Conservation (phyloP, 92 coral and sea anemone species). For the Epizoanthus stellaris region DNA sequence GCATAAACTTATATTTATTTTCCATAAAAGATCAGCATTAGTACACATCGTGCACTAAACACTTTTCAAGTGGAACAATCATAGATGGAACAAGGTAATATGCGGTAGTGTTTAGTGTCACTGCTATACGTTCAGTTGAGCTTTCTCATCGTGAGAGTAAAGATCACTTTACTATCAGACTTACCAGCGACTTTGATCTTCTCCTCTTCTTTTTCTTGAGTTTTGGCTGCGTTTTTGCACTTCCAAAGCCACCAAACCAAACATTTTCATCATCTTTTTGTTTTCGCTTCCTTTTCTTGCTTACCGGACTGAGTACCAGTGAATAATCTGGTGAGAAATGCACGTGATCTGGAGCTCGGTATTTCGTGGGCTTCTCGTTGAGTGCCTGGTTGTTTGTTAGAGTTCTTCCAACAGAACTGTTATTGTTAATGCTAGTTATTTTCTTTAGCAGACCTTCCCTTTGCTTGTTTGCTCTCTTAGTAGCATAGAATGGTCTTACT, state of each 20-base stretch:
- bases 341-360: conserved; percentile 5
- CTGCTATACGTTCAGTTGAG: neutral
- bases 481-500: neutral
- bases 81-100: neutral
- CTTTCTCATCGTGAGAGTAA: no score
- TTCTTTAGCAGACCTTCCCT: neutral
- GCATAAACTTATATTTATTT: no score
- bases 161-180: neutral
- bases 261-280: neutral
- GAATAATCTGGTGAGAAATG: conserved; percentile 11
- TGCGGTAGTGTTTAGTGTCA: neutral
- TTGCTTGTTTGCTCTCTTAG: neutral
- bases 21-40: no score
- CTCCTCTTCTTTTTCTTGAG: neutral
- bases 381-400: neutral
- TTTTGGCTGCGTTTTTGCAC: neutral
- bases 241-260: conserved; percentile 4
- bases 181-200: neutral
- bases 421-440: neutral
- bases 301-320: neutral
- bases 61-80: no score
- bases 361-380: neutral
- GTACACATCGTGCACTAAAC: no score
- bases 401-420: neutral
- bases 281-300: conserved; percentile 1